phyloP scores from a whole-genome alignment of 2,113 vertebrate genomes.

The Scomber japonicus region DNA sequence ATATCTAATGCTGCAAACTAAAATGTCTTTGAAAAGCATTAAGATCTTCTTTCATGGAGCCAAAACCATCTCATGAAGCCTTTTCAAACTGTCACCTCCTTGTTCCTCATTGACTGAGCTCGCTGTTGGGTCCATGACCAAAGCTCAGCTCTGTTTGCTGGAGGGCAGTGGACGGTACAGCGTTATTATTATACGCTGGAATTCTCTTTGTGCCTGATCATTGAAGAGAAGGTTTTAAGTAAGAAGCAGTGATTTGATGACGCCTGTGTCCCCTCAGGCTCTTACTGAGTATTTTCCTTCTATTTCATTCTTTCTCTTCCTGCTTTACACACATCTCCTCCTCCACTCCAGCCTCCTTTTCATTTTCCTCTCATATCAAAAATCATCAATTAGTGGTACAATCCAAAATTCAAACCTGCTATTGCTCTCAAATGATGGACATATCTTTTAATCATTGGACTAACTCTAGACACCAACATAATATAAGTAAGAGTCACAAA shows the following conservation, averaged over 20 bases:
- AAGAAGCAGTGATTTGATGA: conserved; percentile 4
- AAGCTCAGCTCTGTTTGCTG: background rate
- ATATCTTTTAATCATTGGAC: too few relatives aligned
- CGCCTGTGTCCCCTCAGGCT: conserved; percentile 24
- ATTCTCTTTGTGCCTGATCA: conserved; percentile 38
- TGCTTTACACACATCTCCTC: background rate
- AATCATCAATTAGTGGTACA: background rate
- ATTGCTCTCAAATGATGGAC: too few relatives aligned
- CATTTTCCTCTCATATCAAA: background rate
- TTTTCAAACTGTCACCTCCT: background rate
- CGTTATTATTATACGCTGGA: background rate
- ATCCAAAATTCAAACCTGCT: background rate
- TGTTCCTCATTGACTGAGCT: background rate
- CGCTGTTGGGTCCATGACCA: background rate
- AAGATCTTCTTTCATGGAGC: too few relatives aligned
- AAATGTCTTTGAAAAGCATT: too few relatives aligned
- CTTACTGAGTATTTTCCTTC: background rate
- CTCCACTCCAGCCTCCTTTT: background rate
- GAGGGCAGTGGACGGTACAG: conserved; percentile 14
- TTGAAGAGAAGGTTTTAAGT: conserved; percentile 17
- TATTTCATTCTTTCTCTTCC: conserved; percentile 4
- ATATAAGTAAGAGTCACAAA: background rate
- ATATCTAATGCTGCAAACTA: too few relatives aligned
- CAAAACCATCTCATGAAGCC: background rate
- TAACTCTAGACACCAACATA: background rate